A percentile compares a stretch with the other conserved stretches of the same genome.
phyloP scores from a whole-genome alignment of 1,140 invertebrate species.

The Bombus pascuorum region DNA sequence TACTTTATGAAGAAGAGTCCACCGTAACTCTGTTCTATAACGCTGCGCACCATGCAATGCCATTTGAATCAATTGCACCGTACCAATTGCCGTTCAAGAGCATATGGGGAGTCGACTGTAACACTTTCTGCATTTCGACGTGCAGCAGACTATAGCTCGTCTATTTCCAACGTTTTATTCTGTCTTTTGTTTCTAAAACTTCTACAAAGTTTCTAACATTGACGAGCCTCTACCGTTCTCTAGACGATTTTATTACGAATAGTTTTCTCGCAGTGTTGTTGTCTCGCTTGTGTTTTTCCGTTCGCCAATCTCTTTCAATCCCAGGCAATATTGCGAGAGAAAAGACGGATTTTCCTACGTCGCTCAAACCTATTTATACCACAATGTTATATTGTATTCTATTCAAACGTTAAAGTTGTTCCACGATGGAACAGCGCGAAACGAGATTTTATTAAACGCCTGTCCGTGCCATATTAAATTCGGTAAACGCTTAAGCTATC shows the following conservation, averaged over 20 bases:
- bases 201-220: background rate
- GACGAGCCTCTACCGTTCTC: background rate
- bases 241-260: background rate
- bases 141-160: background rate
- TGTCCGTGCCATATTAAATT: background rate
- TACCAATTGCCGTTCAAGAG: constrained; percentile 40
- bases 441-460: constrained; percentile 23
- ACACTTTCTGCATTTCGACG: constrained; percentile 17
- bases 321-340: background rate
- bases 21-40: constrained; percentile 34
- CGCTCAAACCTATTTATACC: background rate
- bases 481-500: background rate
- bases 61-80: constrained; percentile 52
- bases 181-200: background rate
- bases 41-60: constrained; percentile 42
- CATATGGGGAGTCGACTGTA: background rate
- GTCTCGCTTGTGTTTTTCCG: background rate
- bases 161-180: background rate
- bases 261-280: background rate
- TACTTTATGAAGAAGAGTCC: constrained; percentile 41
- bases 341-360: background rate
- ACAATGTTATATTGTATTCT: background rate
- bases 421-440: background rate
- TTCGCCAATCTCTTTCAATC: background rate
- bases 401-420: constrained; percentile 18